Percentiles rank a stretch among this genome's conserved stretches.
phyloP scores from a whole-genome alignment of 2,888 invertebrate genomes.

The Athripsodes cinereus region DNA sequence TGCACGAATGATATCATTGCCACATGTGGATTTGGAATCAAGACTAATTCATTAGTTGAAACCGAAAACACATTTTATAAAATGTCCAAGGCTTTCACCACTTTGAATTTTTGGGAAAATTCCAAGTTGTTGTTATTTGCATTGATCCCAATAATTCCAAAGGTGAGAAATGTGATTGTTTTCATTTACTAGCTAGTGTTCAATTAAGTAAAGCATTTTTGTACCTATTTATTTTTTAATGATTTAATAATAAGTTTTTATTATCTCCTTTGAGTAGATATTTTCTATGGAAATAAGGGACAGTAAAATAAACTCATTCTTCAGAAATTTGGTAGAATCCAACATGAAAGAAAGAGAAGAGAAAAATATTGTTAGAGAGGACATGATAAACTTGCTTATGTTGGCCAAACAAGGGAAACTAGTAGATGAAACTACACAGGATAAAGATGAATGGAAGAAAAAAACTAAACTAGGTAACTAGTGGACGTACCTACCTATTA shows the following conservation, averaged over 20 bases:
- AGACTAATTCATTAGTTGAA: slow-evolving; percentile 24
- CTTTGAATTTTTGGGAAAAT: neutral
- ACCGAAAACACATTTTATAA: slow-evolving; percentile 23
- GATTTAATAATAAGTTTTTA: no score
- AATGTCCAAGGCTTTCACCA: slow-evolving; percentile 16
- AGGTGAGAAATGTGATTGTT: slow-evolving; percentile 7
- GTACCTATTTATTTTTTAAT: no score
- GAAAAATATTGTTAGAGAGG: slow-evolving; percentile 45
- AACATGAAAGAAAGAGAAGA: slow-evolving; percentile 43
- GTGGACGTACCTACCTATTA: no score
- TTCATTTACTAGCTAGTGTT: no score
- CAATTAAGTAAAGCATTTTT: no score
- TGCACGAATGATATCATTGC: slow-evolving; percentile 28
- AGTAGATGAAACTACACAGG: slow-evolving; percentile 5
- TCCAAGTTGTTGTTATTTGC: neutral
- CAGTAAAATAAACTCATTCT: slow-evolving; percentile 27
- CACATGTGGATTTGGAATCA: slow-evolving; percentile 27
- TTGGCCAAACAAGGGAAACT: slow-evolving; percentile 34
- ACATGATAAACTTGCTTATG: slow-evolving; percentile 54
- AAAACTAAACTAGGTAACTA: neutral
- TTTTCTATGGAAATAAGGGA: slow-evolving; percentile 27
- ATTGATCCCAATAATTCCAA: slow-evolving; percentile 3
- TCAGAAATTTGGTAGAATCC: slow-evolving; percentile 30
- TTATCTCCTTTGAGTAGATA: no score
- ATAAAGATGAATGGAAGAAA: neutral